Evolutionary conservation across 1,140 invertebrate species (phyloP), one percentile per base, ranked within the genome.

Genomic region (Trichomalopsis sarcophagae): DNA sequence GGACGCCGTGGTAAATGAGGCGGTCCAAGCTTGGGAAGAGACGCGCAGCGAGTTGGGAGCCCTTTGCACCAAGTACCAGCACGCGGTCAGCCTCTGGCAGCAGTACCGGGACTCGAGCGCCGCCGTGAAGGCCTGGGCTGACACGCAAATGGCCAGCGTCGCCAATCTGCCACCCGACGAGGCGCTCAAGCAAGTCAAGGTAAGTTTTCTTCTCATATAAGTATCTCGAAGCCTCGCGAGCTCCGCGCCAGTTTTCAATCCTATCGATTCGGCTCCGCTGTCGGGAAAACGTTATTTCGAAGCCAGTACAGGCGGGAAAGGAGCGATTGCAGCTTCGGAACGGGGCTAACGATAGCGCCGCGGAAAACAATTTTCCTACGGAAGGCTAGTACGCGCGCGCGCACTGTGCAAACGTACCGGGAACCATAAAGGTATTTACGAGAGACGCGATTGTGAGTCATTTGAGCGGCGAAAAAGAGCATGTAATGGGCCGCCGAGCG

Each of bases 71-170:
- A 95, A 96, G 92, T 96, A 92, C 92, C 95, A 97, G 92, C 92
- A 96, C 90, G 96, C 96, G 4, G 96, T 96, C 73, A 94, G 95
- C 44, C 94, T 97, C 50, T 97, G 97, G 97, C 93, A 95, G 88
- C 94, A 95, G 75, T 97, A 97, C 92, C 94, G 95, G 33, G 96
- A 96, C 88, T 95, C 96, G 2, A 96, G 95, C 55, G 96, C 96
- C n/a, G 94, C 95, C 6, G 95, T 97, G 69, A 95, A 96, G 79
- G 94, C 93, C 82, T 97, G 95, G 94, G 95, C 95, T 62, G 96
- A 97, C 88, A 94, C 95, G 86, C 95, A 96, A 91, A 96, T 96
- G 92, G 94, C 94, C 82, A 93, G 91, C 50, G 93, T 95, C 75
- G 94, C 94, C 71, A 94, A 95, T 87, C 91, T 96, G 83, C 93